A percentile compares a stretch with the other conserved stretches of the same genome.
Conservation (phyloP, 2,888 invertebrate species). For the Hirtodrosophila duncani region DNA sequence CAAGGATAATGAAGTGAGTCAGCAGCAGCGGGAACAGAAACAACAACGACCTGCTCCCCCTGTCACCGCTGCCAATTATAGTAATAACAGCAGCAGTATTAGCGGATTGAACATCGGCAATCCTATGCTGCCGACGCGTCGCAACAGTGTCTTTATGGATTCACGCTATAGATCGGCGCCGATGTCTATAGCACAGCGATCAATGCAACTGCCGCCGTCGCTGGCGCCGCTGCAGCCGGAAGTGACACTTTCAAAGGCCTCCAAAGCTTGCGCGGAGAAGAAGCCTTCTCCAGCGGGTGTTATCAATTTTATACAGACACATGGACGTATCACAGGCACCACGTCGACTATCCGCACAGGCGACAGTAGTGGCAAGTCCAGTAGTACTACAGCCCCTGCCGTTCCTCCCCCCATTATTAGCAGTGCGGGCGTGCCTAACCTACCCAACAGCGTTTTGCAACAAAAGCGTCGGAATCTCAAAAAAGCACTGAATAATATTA, state of each 20-base stretch:
- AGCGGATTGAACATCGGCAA: slow-evolving; percentile 22
- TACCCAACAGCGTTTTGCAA: slow-evolving; percentile 54
- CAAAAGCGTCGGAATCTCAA: slow-evolving; percentile 74
- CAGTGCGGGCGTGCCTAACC: slow-evolving; percentile 35
- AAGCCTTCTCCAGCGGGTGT: slow-evolving; percentile 59
- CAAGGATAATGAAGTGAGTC: slow-evolving; percentile 4
- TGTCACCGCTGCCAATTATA: slow-evolving; percentile 3
- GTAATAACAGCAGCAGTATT: slow-evolving; percentile 7
- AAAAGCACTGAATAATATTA: slow-evolving; percentile 66
- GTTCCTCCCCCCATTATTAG: background rate
- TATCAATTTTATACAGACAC: slow-evolving; percentile 66
- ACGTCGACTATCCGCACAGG: slow-evolving; percentile 33
- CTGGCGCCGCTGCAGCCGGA: slow-evolving; percentile 34
- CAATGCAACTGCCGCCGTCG: slow-evolving; percentile 44
- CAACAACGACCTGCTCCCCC: slow-evolving; percentile 5
- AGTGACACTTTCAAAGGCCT: slow-evolving; percentile 16
- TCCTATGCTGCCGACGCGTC: slow-evolving; percentile 29
- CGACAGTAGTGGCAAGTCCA: slow-evolving; percentile 20
- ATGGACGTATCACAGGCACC: slow-evolving; percentile 61
- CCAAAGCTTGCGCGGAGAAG: slow-evolving; percentile 29
- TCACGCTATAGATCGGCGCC: slow-evolving; percentile 52
- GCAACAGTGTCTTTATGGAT: slow-evolving; percentile 52
- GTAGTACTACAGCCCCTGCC: slow-evolving; percentile 1
- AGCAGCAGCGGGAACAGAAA: slow-evolving; percentile 26
- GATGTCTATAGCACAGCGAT: slow-evolving; percentile 53